phyloP scores from a whole-genome alignment of 2,113 vertebrate genomes.

The Oryzias curvinotus region DNA sequence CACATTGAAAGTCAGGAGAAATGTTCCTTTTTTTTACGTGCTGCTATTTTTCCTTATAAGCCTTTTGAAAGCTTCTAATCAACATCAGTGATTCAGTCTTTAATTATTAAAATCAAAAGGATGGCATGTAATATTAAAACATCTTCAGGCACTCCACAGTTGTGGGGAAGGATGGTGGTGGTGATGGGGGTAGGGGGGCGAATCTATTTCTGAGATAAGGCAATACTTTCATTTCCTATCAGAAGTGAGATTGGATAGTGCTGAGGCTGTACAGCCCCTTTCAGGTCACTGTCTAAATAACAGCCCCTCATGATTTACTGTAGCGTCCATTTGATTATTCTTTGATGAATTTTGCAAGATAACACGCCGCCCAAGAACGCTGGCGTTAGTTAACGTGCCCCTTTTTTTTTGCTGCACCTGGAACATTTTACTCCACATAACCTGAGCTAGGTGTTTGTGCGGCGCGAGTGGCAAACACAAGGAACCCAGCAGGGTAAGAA shows the following conservation, averaged over 20 bases:
- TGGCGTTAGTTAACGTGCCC: slow-evolving; percentile 12
- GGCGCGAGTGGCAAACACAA: slow-evolving; percentile 18
- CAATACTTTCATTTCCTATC: slow-evolving; percentile 63
- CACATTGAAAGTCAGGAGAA: slow-evolving; percentile 43
- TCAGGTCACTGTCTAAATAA: slow-evolving; percentile 30
- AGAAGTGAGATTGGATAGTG: slow-evolving; percentile 23
- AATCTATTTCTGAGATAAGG: slow-evolving; percentile 50
- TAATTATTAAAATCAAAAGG: slow-evolving; percentile 77
- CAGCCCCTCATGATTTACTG: slow-evolving; percentile 34
- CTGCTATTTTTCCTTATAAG: slow-evolving; percentile 47
- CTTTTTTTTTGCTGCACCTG: slow-evolving; percentile 5
- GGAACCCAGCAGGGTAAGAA: slow-evolving; percentile 1
- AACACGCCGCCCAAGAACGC: neutral
- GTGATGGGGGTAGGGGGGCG: slow-evolving; percentile 25
- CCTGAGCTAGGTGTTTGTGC: slow-evolving; percentile 10
- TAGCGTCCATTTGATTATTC: slow-evolving; percentile 7
- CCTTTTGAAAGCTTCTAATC: slow-evolving; percentile 69
- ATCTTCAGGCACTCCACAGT: slow-evolving; percentile 67
- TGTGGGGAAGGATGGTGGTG: slow-evolving; percentile 41
- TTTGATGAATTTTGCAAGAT: slow-evolving; percentile 5
- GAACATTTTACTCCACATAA: neutral
- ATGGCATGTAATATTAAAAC: slow-evolving; percentile 78
- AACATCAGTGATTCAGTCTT: slow-evolving; percentile 66
- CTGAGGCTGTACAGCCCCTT: slow-evolving; percentile 13
- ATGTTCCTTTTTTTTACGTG: slow-evolving; percentile 37